Evolutionary conservation across 2,113 vertebrate genomes (phyloP).

Genomic region (Crotalus viridis): DNA sequence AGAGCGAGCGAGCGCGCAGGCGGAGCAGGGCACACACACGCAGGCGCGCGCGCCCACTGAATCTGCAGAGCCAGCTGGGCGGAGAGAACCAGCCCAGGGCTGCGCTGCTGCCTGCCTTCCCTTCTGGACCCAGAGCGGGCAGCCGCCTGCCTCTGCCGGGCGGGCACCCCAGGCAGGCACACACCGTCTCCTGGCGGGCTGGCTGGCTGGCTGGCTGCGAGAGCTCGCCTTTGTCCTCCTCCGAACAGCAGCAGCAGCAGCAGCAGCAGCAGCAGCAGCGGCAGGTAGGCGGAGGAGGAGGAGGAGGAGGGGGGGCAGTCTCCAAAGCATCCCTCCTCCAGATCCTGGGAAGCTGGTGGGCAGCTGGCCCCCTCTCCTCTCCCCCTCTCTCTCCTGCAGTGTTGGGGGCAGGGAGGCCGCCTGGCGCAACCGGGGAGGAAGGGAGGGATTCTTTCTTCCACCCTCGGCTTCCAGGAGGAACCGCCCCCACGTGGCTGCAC

Average conservation of each 20-base stretch:
- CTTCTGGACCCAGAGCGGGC: not conserved
- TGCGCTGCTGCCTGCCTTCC: not conserved
- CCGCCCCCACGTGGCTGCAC: conserved; percentile 61
- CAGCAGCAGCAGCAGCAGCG: not conserved
- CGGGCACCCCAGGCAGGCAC: not conserved
- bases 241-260: not conserved
- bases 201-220: not conserved
- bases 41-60: not conserved
- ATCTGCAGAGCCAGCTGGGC: not conserved
- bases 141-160: not conserved
- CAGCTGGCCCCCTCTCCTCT: not conserved
- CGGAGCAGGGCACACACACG: not conserved
- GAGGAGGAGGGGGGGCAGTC: not conserved
- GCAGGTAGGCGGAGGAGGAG: not conserved
- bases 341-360: not conserved
- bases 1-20: not conserved
- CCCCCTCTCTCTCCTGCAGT: not conserved
- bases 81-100: not conserved
- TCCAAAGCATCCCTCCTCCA: not conserved
- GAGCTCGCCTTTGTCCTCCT: conserved; percentile 4
- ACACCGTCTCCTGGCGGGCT: not conserved
- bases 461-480: conserved; percentile 60
- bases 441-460: conserved; percentile 66
- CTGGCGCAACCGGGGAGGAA: not conserved
- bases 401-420: not conserved